Conservation (phyloP, 1,140 invertebrate species). For the Potamilus streckersoni region DNA sequence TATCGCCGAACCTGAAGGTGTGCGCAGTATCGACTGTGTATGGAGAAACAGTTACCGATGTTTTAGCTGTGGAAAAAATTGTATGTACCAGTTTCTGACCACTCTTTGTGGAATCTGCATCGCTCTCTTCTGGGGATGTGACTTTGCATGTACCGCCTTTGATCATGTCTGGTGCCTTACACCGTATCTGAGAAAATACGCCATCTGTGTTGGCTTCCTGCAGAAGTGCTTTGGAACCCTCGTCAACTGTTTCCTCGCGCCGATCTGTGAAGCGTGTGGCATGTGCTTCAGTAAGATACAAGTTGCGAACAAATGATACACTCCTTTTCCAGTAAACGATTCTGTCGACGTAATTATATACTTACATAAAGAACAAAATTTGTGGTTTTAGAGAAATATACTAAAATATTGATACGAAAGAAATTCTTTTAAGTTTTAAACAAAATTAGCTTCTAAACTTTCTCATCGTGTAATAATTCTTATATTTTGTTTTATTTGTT, state of each 20-base stretch:
- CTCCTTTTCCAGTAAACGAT: too few relatives aligned
- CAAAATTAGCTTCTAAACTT: too few relatives aligned
- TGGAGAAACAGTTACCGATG: slow-evolving; percentile 80
- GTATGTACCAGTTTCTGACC: slow-evolving; percentile 78
- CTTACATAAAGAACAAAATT: too few relatives aligned
- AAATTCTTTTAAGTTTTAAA: too few relatives aligned
- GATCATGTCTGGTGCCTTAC: slow-evolving; percentile 71
- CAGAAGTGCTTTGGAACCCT: slow-evolving; percentile 72
- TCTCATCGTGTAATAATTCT: too few relatives aligned
- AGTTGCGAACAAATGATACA: not conserved
- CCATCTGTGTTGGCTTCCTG: slow-evolving; percentile 74
- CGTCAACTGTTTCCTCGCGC: slow-evolving; percentile 59
- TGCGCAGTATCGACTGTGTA: slow-evolving; percentile 78
- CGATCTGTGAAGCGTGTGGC: slow-evolving; percentile 37
- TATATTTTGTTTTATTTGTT: too few relatives aligned
- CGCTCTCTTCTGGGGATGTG: slow-evolving; percentile 77
- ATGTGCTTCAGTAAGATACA: slow-evolving; percentile 34
- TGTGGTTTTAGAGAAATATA: too few relatives aligned
- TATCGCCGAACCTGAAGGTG: slow-evolving; percentile 80
- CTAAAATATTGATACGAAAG: too few relatives aligned
- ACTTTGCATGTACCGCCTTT: slow-evolving; percentile 81
- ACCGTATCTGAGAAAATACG: slow-evolving; percentile 36
- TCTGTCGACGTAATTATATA: too few relatives aligned
- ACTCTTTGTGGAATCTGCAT: slow-evolving; percentile 76
- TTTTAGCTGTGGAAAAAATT: slow-evolving; percentile 76